Evolutionary conservation across 1,140 invertebrate genomes (phyloP), one percentile per base, ranked within the genome.

Genomic region (Euschistus heros): DNA sequence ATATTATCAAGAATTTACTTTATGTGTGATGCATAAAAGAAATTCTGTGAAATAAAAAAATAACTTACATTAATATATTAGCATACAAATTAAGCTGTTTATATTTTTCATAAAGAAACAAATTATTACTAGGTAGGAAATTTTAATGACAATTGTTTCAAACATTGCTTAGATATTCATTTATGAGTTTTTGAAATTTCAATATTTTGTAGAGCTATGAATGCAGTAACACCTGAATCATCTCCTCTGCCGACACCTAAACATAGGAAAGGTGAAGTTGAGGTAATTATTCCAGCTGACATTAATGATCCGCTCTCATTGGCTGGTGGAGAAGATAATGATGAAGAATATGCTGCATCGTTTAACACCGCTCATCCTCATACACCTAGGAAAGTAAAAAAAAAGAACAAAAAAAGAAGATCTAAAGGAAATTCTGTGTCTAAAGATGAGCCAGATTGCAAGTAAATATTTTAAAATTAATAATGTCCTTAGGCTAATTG

Each of bases 211-310:
- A 68, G 74, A 71, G 85, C 86, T 33, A 86, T 92, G 78, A 94
- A 93, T 78, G 88, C 90, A 37, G 84, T 87, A 0, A 94, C 92
- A 10, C 91, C 91, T 59, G 84, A 89, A 70, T 91, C 89, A 13
- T 92, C 90, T 66, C 93, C 92, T 1, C 74, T 93, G 46, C 90
- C 91, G n/a, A 91, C 87, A 52, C 91, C 92, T 42, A 84, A 86
- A 52, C 83, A 89, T 62, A 84, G 88, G 61, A 87, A 87, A 71
- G 88, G 86, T 63, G 84, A 84, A 70, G 86, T 95, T 63, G 88
- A 94, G 76, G 91, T 96, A 0, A 88, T 93, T 27, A 93, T 96
- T 73, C 93, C 93, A 57, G 87, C 88, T 33, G 94, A 97, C 76
- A 92, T 93, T 66, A 82, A 86, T 69, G 94, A 97, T 78, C 93